A percentile compares a stretch with the other conserved stretches of the same genome.
Evolutionary conservation across 2,888 invertebrate genomes (phyloP).

Genomic region (Leptothorax acervorum): DNA sequence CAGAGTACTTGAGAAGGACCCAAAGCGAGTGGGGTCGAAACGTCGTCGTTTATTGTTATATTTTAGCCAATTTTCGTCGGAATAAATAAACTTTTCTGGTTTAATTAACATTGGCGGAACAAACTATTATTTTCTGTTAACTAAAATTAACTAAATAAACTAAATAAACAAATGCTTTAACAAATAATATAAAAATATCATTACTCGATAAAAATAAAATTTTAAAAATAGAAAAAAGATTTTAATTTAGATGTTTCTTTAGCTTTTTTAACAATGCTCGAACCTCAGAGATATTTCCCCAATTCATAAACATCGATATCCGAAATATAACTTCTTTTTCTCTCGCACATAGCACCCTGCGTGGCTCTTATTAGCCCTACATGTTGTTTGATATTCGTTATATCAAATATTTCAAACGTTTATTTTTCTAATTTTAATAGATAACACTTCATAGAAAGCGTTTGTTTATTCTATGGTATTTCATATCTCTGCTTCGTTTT

Average conservation of each 20-base stretch:
- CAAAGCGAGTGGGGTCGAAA: too few species aligned
- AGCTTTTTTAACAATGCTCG: background rate
- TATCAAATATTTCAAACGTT: background rate
- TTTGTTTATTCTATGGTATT: background rate
- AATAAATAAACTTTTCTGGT: too few species aligned
- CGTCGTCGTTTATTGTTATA: too few species aligned
- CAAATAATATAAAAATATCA: background rate
- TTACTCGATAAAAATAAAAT: slow-evolving; percentile 4
- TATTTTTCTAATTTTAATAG: background rate
- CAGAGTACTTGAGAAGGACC: too few species aligned
- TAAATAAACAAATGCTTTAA: background rate
- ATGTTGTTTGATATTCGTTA: background rate
- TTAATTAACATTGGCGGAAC: too few species aligned
- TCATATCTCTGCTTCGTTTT: background rate
- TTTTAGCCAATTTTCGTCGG: too few species aligned
- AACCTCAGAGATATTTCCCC: background rate
- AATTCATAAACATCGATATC: slow-evolving; percentile 12
- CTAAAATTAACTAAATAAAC: background rate
- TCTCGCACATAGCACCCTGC: too few species aligned
- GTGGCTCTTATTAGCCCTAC: too few species aligned
- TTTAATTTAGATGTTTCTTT: background rate
- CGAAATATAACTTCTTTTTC: too few species aligned
- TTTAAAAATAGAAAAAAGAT: background rate
- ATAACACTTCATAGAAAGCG: background rate
- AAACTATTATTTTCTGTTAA: background rate